A percentile compares a stretch with the other conserved stretches of the same genome.
Conservation (phyloP, 2,888 invertebrate species). For the Papilio demoleus region DNA sequence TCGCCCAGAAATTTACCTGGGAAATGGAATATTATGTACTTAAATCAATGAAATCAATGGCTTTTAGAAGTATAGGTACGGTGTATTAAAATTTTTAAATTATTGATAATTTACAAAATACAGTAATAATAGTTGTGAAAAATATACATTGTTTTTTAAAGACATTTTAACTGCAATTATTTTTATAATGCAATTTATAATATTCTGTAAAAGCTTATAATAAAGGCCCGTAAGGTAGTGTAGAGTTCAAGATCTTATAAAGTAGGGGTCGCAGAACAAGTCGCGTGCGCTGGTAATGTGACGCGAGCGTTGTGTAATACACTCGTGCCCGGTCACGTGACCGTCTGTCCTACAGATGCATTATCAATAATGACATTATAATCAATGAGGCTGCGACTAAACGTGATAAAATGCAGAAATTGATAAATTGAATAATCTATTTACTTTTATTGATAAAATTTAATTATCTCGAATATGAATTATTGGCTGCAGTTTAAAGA, state of each 20-base stretch:
- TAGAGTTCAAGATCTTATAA: constrained; percentile 2
- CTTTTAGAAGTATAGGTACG: too few relatives aligned
- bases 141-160: neutral
- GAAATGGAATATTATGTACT: too few relatives aligned
- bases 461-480: neutral
- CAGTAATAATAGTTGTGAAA: neutral
- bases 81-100: too few relatives aligned
- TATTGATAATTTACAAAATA: too few relatives aligned
- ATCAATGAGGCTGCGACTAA: neutral
- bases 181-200: neutral
- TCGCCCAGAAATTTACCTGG: too few relatives aligned
- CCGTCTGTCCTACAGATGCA: constrained; percentile 30
- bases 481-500: too few relatives aligned
- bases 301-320: constrained; percentile 62
- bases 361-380: neutral
- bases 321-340: constrained; percentile 61
- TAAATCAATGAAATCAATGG: too few relatives aligned
- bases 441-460: neutral
- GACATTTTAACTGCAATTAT: neutral
- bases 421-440: neutral
- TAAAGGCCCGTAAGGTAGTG: neutral
- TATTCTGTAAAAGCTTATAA: neutral
- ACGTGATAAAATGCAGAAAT: constrained; percentile 6
- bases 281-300: constrained; percentile 60
- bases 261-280: constrained; percentile 34